phyloP scores from a whole-genome alignment of 2,888 invertebrate genomes.

The Drosophila rubida region DNA sequence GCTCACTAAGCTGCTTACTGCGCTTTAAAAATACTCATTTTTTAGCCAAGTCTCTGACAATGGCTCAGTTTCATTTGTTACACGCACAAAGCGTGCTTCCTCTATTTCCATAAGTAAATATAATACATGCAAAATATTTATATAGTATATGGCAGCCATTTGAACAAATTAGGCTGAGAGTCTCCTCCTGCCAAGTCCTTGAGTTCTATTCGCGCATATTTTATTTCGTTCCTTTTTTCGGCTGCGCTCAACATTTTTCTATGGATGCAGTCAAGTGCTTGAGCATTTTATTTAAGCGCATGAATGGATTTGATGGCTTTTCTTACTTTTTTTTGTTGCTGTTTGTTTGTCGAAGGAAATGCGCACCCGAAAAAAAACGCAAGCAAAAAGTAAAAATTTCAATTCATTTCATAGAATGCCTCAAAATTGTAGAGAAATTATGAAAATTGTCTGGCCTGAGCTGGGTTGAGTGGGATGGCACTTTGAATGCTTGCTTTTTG shows the following conservation, averaged over 20 bases:
- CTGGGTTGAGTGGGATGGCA: slow-evolving; percentile 46
- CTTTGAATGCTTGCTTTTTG: slow-evolving; percentile 71
- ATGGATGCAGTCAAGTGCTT: slow-evolving; percentile 84
- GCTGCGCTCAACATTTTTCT: slow-evolving; percentile 58
- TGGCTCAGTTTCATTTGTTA: slow-evolving; percentile 29
- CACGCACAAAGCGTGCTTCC: slow-evolving; percentile 34
- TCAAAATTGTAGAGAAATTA: slow-evolving; percentile 83
- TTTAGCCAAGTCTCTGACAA: slow-evolving; percentile 30
- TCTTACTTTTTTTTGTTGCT: slow-evolving; percentile 43
- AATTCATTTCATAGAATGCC: slow-evolving; percentile 82
- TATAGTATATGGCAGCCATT: slow-evolving; percentile 46
- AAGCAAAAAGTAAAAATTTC: slow-evolving; percentile 62
- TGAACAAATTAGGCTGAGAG: slow-evolving; percentile 69
- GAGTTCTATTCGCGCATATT: slow-evolving; percentile 34
- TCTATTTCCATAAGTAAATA: slow-evolving; percentile 26
- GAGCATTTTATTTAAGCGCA: slow-evolving; percentile 83
- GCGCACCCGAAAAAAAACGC: slow-evolving; percentile 48
- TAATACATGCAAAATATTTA: background rate
- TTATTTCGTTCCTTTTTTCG: slow-evolving; percentile 46
- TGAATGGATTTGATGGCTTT: slow-evolving; percentile 82
- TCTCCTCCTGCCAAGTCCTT: slow-evolving; percentile 35
- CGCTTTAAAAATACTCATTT: slow-evolving; percentile 16
- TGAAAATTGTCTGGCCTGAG: slow-evolving; percentile 63
- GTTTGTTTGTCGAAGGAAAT: slow-evolving; percentile 47
- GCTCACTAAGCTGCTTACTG: slow-evolving; percentile 1